Evolutionary conservation across 92 coral and sea anemone genomes (phyloP), one percentile per base, ranked within the genome.

Genomic region (Epizoanthus ramosus): DNA sequence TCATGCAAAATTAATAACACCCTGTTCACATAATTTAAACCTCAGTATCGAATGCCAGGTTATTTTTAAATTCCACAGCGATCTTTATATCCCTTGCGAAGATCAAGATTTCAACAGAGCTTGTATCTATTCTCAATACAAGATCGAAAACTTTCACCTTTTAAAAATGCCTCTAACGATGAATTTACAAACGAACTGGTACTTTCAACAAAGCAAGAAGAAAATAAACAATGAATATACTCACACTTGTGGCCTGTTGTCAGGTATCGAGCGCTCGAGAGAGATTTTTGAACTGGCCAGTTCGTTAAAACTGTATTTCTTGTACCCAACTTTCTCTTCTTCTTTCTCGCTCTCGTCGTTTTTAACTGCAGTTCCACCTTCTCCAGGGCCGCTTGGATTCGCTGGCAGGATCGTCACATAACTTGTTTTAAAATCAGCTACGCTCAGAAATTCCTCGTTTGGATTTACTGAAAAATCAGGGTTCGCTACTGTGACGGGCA

Each of bases 271-370:
- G 68, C 99, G 79, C 61, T 92, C 91, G 61, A 94, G 77, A 13
- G 98, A 91, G 56, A 94, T 92, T 85, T 94, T 97, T 4, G 97
- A 89, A 80, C 99, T 97, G 60, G 94, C 95, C 60, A 92, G 58
- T 84, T 92, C 97, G 68, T 97, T 97, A 75, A 97, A 97, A 57
- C 95, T 93, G 65, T 94, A 92, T 73, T 92, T 90, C 37, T 72
- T 85, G 61, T 92, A 94, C 9, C 89, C 91, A 59, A 85, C 86
- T 28, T 90, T 88, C 53, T 94, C 92, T 43, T 64, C 71, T 65
- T 81, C 93, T 47, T 39, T 71, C 64, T 84, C 87, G n/a, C 87
- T 79, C 0, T 85, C 86, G 16, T 74, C 73, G 64, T 87, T 71
- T 19, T 68, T 74, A 0, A 87, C 96, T 41, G 90, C 94, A 54